Evolutionary conservation across 2,113 vertebrate genomes (phyloP).

Genomic region (Epinephelus fuscoguttatus): DNA sequence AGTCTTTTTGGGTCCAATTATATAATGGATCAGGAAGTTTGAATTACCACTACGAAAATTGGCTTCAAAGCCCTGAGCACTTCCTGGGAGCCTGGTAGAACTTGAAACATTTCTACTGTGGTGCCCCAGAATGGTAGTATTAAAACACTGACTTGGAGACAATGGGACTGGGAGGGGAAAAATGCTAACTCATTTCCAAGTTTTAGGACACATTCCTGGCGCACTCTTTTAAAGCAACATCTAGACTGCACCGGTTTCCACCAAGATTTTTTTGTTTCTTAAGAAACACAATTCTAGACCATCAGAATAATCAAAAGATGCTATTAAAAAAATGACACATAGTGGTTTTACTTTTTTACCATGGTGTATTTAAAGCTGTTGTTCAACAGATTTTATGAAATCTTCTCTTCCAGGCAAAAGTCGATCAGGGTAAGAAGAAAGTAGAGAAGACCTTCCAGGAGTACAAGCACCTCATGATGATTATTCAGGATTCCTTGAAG

Average conservation of each 20-base stretch:
- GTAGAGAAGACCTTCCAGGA: constrained; percentile 38
- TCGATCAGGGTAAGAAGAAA: constrained; percentile 50
- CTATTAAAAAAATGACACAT: not conserved
- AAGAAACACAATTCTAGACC: not conserved
- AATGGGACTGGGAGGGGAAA: too few relatives aligned
- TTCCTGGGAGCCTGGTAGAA: too few relatives aligned
- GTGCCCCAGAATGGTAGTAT: too few relatives aligned
- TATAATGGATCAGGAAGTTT: too few relatives aligned
- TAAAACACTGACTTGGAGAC: too few relatives aligned
- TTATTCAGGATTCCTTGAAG: constrained; percentile 28
- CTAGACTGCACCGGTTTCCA: not conserved
- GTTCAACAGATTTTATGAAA: not conserved
- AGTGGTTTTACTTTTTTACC: not conserved
- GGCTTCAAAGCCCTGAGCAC: too few relatives aligned
- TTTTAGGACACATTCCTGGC: too few relatives aligned
- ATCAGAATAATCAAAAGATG: not conserved
- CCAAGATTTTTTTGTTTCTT: not conserved
- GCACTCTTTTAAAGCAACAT: not conserved
- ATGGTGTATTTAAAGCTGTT: not conserved
- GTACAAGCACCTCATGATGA: not conserved
- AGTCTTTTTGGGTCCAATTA: too few relatives aligned
- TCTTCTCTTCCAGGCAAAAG: constrained; percentile 37
- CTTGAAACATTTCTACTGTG: too few relatives aligned
- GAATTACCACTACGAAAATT: too few relatives aligned
- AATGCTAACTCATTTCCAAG: too few relatives aligned